Conservation (phyloP, 2,888 invertebrate genomes). For the Sabatieria punctata region DNA sequence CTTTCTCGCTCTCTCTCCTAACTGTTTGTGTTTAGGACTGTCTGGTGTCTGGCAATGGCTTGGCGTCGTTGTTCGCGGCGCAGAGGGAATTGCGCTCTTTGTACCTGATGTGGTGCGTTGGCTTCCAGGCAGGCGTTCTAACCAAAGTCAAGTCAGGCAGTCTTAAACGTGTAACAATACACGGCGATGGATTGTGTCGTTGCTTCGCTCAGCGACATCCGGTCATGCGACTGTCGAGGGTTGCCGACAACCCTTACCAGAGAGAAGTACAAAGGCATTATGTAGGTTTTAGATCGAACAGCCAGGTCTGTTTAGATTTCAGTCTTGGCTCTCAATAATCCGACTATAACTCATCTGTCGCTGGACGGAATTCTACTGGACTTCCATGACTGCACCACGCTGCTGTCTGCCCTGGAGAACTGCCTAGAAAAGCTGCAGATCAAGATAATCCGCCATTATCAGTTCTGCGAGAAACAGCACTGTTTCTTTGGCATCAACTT, state of each 20-base stretch:
- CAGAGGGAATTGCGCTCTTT: no score
- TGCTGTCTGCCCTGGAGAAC: constrained; percentile 1
- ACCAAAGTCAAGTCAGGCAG: background rate
- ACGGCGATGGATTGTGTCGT: constrained; percentile 2
- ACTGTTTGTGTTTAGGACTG: no score
- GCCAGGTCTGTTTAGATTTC: no score
- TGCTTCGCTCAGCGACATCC: background rate
- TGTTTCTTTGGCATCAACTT: constrained; percentile 1
- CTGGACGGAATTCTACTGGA: constrained; percentile 4
- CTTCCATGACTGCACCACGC: background rate
- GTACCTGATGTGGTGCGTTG: no score
- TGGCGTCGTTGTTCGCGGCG: no score
- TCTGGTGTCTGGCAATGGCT: no score
- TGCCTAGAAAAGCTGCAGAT: no score
- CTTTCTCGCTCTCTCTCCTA: no score
- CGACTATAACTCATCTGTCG: background rate
- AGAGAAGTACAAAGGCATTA: no score
- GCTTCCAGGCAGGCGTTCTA: background rate
- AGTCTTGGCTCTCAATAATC: constrained; percentile 2
- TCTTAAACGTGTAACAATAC: background rate
- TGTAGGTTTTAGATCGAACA: no score
- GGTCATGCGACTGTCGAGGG: background rate
- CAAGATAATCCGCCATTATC: background rate
- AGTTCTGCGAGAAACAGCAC: background rate
- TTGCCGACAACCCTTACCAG: background rate